Conservation (phyloP, 2,113 vertebrate species). For the Tupaia chinensis region DNA sequence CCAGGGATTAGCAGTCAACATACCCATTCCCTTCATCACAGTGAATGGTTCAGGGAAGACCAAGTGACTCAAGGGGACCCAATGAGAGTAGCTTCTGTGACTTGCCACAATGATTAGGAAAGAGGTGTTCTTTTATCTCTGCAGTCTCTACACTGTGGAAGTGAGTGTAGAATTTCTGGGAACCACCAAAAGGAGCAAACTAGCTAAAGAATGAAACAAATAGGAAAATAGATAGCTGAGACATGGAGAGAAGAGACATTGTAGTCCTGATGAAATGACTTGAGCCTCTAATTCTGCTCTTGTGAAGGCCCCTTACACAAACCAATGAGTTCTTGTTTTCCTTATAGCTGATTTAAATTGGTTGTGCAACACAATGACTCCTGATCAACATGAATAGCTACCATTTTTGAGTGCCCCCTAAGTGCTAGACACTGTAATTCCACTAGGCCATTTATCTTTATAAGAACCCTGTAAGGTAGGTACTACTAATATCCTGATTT, state of each 20-base stretch:
- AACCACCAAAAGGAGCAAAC: neutral
- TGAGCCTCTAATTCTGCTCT: neutral
- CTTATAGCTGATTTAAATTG: conserved; percentile 27
- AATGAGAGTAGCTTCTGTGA: neutral
- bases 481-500: neutral
- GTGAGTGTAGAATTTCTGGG: neutral
- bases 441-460: neutral
- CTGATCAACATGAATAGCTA: neutral
- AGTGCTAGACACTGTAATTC: neutral
- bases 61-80: neutral
- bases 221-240: neutral
- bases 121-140: neutral
- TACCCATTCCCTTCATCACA: neutral
- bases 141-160: neutral
- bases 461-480: neutral
- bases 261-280: neutral
- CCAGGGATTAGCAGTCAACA: neutral
- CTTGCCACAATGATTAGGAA: neutral
- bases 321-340: conserved; percentile 27
- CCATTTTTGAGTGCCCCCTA: neutral
- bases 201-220: neutral
- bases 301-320: neutral
- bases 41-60: neutral
- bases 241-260: conserved; percentile 13
- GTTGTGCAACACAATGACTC: conserved; percentile 26